Evolutionary conservation across 2,888 invertebrate species (phyloP), one percentile per base, ranked within the genome.

Genomic region (Tortricodes alternella): DNA sequence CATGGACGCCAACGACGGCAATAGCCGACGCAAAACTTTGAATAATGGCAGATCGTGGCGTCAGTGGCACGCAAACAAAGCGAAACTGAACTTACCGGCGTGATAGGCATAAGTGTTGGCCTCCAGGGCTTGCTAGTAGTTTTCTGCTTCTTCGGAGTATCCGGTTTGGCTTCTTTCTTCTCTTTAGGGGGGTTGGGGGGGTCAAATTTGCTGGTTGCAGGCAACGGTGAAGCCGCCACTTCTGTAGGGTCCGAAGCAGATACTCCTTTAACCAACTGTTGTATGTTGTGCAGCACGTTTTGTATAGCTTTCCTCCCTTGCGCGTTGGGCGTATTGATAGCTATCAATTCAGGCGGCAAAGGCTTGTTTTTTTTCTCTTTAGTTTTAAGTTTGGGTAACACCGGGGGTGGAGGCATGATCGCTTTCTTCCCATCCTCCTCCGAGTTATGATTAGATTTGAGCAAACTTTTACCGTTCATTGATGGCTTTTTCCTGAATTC

Each of bases 51-150:
- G n/a, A n/a, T n/a, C n/a, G n/a, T n/a, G n/a, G n/a, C n/a, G n/a
- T n/a, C n/a, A n/a, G n/a, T n/a, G n/a, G n/a, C n/a, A n/a, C n/a
- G n/a, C 3, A 19, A 43, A 8, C 1, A 11, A 15, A 13, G 46
- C 21, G 6, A 19, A 19, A 48, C 15, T 39, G 11, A 46, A 75
- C 89, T 77, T 72, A 90, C 90, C 62, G 71, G 83, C 51, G 92
- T 92, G 21, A 95, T 93, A 1, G 95, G 94, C 86, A 95, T 93
- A 19, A 95, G 83, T 3, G 94, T 94, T 0, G 95, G 95, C 55
- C 94, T 86, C 95, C 95, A 95, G 56, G 93, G 93, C 68, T 94
- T 94, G 48, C 92, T 92, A 43, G 93, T 90, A 0, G 90, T 83
- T 61, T 85, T 90, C 8, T 78, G 67, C 60, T 91, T 91, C 67